Evolutionary conservation across 2,113 vertebrate species (phyloP), one percentile per base, ranked within the genome.

Genomic region (Salvelinus fontinalis): DNA sequence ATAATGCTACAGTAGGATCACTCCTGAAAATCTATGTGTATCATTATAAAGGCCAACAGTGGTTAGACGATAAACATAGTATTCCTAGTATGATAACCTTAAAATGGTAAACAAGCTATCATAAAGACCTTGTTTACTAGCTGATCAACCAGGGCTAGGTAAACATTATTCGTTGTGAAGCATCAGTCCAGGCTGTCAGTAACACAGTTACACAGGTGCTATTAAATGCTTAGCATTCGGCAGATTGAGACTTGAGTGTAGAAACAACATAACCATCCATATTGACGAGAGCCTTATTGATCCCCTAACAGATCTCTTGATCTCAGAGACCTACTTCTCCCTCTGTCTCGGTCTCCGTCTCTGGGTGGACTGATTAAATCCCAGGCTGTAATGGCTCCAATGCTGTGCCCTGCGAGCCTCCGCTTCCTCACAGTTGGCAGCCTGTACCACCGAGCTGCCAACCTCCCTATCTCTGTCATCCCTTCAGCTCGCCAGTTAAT

Each of bases 321-420:
- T 71, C 49, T 57, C 9, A 71, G 51, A 57, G 70, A 12, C 5
- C 18, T 9, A n/a, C 7, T 14, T 3, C 60, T 24, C n/a, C 6
- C 60, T 2, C 18, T n/a, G 27, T 29, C 57, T 5, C 16, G 4
- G 8, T 9, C 39, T 11, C 8, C 8, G 8, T 11, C 39, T 44
- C 39, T 84, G 85, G 88, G 9, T 86, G 82, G 70, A 83, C 70
- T 87, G 86, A 89, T 88, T 90, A 87, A 86, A 88, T 84, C 75
- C 54, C 71, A 76, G 74, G 16, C 64, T 69, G 62, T 75, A 77
- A 67, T 51, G 67, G 73, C 73, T 48, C n/a, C 59, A 22, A 22
- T 22, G 20, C n/a, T 7, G 65, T 62, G 74, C 57, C 44, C 76
- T 54, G 20, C 22, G 3, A 77, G 77, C 71, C 72, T 82, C 72